Evolutionary conservation across 2,797 vertebrate genomes (phyloP), one percentile per base, ranked within the genome.

Genomic region (Carcharodon carcharias): DNA sequence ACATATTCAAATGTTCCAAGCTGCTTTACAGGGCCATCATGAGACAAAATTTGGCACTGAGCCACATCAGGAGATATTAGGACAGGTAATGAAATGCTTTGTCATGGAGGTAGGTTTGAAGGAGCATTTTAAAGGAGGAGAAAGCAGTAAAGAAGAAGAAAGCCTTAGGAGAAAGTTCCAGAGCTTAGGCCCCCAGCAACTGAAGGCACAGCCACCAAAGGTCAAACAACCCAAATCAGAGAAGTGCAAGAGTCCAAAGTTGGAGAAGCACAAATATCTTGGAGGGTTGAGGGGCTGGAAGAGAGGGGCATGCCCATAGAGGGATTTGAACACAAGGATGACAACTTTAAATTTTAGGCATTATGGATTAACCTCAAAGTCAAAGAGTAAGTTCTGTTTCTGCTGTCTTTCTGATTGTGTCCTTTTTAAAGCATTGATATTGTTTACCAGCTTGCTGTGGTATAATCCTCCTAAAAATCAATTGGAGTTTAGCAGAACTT

Each of bases 401-500:
- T 6, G 23, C 65, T 28, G 8, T 71, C 65, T 56, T 26, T 69
- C 26, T 54, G 28, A 71, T 28, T 71, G 28, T 77, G 50, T 95
- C 40, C 63, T 69, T 69, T 69, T 95, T 56, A 56, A 93, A 77
- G 69, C 73, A 35, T 31, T 77, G 69, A 77, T 95, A 94, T 71
- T 95, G 40, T 95, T 95, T 28, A 95, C 40, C 18, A 28, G 40
- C 2, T 45, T 93, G 91, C 58, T 63, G 91, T 71, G 65, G 26
- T 56, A 58, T 28, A 95, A 56, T 95, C 94, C 69, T 71, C 65
- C 11, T 6, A 31, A 95, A 95, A 77, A 71, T 77, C 16, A 95
- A 77, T 58, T 95, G 69, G 65, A 95, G 56, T 95, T 35, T 35
- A 56, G 58, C 69, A 56, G 45, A 95, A 95, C 45, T 73, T 77